phyloP scores from a whole-genome alignment of 1,140 invertebrate species.

The Reticulitermes speratus region DNA sequence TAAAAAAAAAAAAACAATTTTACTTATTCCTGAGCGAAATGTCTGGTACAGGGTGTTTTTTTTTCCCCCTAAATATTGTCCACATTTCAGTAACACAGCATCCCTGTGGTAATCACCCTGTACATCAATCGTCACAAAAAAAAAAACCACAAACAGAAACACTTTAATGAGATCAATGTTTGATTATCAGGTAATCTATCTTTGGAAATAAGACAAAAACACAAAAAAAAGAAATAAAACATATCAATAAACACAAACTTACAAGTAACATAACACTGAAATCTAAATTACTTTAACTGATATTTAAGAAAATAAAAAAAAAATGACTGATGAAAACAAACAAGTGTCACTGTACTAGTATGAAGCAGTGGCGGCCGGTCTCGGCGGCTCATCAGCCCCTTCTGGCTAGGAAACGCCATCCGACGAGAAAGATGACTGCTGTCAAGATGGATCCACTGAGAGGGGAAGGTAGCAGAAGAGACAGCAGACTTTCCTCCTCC shows the following conservation, averaged over 20 bases:
- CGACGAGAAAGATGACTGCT: neutral
- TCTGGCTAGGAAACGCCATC: neutral
- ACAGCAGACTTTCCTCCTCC: neutral
- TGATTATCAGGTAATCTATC: constrained; percentile 14
- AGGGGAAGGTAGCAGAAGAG: neutral
- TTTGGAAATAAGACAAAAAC: neutral
- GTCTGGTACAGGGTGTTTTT: neutral
- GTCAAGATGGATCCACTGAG: neutral
- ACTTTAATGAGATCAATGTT: constrained; percentile 7
- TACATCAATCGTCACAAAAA: constrained; percentile 1
- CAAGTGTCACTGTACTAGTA: too few species aligned
- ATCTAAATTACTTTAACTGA: neutral
- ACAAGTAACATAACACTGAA: neutral
- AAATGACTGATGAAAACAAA: neutral
- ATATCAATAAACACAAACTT: neutral
- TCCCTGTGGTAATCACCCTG: constrained; percentile 8
- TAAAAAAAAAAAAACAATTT: neutral
- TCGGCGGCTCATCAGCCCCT: neutral
- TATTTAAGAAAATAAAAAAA: neutral
- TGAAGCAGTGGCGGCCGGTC: too few species aligned
- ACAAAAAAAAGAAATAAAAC: neutral
- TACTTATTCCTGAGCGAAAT: neutral
- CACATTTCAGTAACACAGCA: neutral
- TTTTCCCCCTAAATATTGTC: neutral
- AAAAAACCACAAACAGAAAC: neutral